phyloP scores from a whole-genome alignment of 2,113 vertebrate genomes.

The Zosterops hypoxanthus region DNA sequence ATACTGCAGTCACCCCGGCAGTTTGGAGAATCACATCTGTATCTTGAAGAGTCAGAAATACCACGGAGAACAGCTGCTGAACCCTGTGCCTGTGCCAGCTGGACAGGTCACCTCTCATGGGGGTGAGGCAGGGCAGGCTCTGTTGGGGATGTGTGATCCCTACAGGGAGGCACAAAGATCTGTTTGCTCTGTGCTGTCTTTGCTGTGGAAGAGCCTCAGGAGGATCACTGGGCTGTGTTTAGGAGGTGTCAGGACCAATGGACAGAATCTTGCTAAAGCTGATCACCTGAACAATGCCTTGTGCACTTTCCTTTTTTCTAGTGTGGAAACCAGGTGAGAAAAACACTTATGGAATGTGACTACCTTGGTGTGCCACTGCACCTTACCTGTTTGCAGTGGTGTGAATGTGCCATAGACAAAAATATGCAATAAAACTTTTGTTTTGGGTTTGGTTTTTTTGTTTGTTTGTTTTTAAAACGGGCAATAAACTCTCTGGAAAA shows the following conservation, averaged over 20 bases:
- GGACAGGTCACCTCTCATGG: not conserved
- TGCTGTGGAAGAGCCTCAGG: not conserved
- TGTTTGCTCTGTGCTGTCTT: not conserved
- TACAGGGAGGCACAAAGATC: accelerated
- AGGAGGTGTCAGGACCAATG: not conserved
- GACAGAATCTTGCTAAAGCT: not conserved
- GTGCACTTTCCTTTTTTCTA: not conserved
- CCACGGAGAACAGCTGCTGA: not conserved
- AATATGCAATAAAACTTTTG: not conserved
- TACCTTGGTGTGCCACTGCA: not conserved
- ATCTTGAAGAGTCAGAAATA: not conserved
- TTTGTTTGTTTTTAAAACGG: not conserved
- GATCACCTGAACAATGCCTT: not conserved
- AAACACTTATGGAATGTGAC: not conserved
- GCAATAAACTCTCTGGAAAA: not conserved
- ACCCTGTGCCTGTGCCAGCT: accelerated
- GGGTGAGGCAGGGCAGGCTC: not conserved
- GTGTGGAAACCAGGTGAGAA: not conserved
- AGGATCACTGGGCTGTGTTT: not conserved
- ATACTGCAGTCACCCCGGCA: accelerated
- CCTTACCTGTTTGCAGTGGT: not conserved
- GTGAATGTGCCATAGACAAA: not conserved
- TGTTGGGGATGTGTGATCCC: accelerated
- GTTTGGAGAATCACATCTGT: not conserved
- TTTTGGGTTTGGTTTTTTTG: too few species aligned